These are phyloP conservation scores for Corythaixoides concolor DNA, from an alignment of 2,113 vertebrate species.

Conservation along the genomic window DNA sequence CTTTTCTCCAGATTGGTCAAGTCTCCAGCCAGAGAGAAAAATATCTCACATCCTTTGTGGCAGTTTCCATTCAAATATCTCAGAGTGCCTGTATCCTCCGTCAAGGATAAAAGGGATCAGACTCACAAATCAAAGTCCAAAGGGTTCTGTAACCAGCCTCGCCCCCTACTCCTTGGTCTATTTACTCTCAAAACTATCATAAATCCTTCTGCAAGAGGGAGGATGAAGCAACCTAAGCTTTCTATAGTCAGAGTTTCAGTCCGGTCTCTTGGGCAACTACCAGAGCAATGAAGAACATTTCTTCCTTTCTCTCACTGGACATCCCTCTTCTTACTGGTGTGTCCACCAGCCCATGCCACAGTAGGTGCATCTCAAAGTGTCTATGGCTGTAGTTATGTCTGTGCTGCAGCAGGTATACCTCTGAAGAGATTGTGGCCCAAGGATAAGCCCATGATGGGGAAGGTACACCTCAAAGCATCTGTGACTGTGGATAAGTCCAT, in stretches of 20 bases:
- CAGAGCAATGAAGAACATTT: not conserved
- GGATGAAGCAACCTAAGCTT: not conserved
- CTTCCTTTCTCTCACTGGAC: not conserved
- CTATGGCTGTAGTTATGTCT: too few species aligned
- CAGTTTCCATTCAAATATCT: not conserved
- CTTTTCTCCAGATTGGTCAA: not conserved
- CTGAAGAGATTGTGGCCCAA: not conserved
- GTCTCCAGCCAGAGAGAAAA: not conserved
- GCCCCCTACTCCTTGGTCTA: not conserved
- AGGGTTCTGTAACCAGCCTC: not conserved
- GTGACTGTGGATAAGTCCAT: not conserved
- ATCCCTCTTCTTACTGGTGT: not conserved
- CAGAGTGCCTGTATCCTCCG: not conserved
- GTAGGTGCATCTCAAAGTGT: too few species aligned
- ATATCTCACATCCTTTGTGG: not conserved
- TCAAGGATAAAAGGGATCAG: not conserved
- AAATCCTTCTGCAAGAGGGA: not conserved
- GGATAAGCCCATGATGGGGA: not conserved
- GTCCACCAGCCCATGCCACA: not conserved
- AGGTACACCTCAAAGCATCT: not conserved
- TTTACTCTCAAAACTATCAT: not conserved
- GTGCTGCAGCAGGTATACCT: not conserved
- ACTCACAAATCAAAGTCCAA: not conserved
- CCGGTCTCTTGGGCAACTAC: not conserved
- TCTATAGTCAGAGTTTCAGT: not conserved